Evolutionary conservation across 2,888 invertebrate genomes (phyloP), one percentile per base, ranked within the genome.

Genomic region (Mythimna impura): DNA sequence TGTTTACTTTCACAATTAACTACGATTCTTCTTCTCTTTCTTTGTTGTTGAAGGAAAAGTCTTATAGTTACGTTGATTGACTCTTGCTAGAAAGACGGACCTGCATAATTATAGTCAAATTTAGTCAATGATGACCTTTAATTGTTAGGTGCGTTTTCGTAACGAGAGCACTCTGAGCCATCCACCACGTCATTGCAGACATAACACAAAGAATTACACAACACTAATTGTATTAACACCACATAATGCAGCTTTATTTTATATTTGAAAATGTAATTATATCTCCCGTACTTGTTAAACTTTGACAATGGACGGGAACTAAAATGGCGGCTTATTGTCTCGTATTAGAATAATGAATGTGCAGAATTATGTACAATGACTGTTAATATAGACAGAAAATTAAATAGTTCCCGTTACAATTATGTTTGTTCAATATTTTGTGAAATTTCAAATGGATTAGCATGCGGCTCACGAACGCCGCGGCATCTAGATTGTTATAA

Each of bases 251-350:
- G 89, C 89, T 93, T 94, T 94, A 93, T 93, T 93, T 94, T 91
- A 93, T 91, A 92, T 89, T 92, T 91, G 91, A 93, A 94, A 94
- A 91, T 92, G 90, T 92, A 93, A 94, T 94, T 93, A 93, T 90
- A 88, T 89, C 92, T 93, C 93, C 92, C 92, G 92, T 91, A 92
- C 89, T 89, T 87, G 89, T 93, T 93, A 92, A 91, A 91, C 89
- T 92, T 91, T 92, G 93, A 95, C 95, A 94, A 95, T 95, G 91
- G 94, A 89, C 92, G 94, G 93, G 94, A 95, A 95, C 93, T 87
- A 89, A 91, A 90, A 92, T 89, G 83, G 90, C 89, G 89, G 88
- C 86, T 91, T 93, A 94, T 95, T 95, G 94, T 94, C 91, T 95
- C 91, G 77, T 90, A 92, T 93, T 93, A 91, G 86, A 89, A 89